Evolutionary conservation across 2,888 invertebrate species (phyloP), one percentile per base, ranked within the genome.

Genomic region (Pycnomerus fuliginosus): DNA sequence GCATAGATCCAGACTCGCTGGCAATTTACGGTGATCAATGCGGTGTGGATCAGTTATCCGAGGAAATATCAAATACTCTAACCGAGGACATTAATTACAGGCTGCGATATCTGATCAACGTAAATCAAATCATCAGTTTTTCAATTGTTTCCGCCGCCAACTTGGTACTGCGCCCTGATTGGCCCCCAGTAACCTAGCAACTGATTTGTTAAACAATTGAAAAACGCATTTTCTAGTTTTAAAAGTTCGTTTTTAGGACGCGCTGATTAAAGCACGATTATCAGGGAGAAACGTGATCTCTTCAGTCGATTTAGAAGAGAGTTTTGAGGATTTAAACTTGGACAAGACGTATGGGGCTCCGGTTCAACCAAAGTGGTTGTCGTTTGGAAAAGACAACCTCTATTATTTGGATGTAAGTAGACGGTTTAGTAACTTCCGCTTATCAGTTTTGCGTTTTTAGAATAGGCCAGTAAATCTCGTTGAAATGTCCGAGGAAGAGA

Each of bases 81-180:
- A 61, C 67, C 15, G 70, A 71, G 55, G 72, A 72, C 60, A 58
- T 71, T 16, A 71, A 69, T 48, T 71, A 70, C 46, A 70, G 68
- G 52, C 43, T 72, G 22, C 57, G 71, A 14, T 66, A 69, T 41
- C 62, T 72, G 20, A 65, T 72, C 38, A 64, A 70, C 55, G 71
- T 71, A 62, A 54, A 62, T 54, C 20, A 15, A 15, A n/a, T n/a
- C n/a, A n/a, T n/a, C n/a, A n/a, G n/a, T n/a, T n/a, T n/a, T n/a
- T n/a, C n/a, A n/a, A n/a, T n/a, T n/a, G n/a, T n/a, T n/a, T n/a
- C n/a, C n/a, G n/a, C n/a, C n/a, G n/a, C n/a, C n/a, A n/a, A n/a
- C n/a, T n/a, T n/a, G n/a, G n/a, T n/a, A n/a, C n/a, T n/a, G n/a
- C n/a, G n/a, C n/a, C n/a, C n/a, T n/a, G n/a, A n/a, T n/a, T n/a